phyloP scores from a whole-genome alignment of 2,113 vertebrate genomes.

The Vombatus ursinus region DNA sequence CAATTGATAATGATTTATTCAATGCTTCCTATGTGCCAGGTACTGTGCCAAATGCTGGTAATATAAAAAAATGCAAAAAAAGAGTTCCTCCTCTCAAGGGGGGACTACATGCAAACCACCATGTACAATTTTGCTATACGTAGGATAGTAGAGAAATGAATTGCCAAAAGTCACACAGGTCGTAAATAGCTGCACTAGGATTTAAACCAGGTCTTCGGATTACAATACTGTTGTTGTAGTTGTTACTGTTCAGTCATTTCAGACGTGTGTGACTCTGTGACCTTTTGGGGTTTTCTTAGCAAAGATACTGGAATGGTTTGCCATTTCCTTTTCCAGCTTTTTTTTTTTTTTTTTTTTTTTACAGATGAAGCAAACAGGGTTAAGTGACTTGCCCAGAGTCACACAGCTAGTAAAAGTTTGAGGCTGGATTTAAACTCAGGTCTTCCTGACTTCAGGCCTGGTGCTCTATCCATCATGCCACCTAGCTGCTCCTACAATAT shows the following conservation, averaged over 20 bases:
- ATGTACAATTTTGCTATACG: background rate
- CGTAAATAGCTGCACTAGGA: background rate
- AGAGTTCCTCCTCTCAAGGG: background rate
- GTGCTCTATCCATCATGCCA: background rate
- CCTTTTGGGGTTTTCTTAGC: too few species aligned
- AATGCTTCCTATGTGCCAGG: background rate
- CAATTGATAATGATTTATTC: background rate
- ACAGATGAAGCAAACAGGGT: too few species aligned
- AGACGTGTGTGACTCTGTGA: too few species aligned
- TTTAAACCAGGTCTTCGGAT: background rate
- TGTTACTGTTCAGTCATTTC: too few species aligned
- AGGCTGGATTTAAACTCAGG: background rate
- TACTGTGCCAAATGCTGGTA: background rate
- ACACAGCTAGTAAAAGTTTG: background rate
- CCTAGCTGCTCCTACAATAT: background rate
- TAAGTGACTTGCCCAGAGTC: background rate
- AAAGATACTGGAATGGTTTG: too few species aligned
- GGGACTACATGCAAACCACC: background rate
- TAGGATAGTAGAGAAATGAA: background rate
- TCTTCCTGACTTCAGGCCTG: background rate
- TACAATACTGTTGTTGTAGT: background rate
- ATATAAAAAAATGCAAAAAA: background rate
- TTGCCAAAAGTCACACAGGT: background rate
- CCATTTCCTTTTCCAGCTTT: too few species aligned
- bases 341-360: too few species aligned